Evolutionary conservation across 2,797 vertebrate species (phyloP).

Genomic region (Gymnothorax reevesii): DNA sequence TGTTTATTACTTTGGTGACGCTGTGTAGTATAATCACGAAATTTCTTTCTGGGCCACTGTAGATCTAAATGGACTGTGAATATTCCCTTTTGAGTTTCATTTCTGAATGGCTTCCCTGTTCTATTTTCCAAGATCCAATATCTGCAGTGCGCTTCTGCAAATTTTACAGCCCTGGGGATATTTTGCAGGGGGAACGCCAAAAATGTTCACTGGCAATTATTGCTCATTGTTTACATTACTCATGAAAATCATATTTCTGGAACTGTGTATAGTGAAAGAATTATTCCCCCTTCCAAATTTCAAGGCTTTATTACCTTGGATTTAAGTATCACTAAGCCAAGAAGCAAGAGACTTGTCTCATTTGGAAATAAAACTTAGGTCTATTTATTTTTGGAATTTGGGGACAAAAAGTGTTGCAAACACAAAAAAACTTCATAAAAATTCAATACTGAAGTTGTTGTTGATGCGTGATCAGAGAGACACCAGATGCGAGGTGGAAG

Average conservation of each 20-base stretch:
- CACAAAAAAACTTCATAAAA: too few relatives aligned
- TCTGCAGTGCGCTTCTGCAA: neutral
- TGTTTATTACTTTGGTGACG: conserved; percentile 3
- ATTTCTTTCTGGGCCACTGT: neutral
- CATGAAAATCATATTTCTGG: neutral
- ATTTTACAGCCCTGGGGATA: neutral
- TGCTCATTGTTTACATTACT: neutral
- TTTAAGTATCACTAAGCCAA: too few relatives aligned
- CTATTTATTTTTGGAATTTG: too few relatives aligned
- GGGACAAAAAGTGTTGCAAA: too few relatives aligned
- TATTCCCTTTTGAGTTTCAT: neutral
- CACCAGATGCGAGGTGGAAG: too few relatives aligned
- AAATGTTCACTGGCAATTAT: neutral
- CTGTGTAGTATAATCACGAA: neutral
- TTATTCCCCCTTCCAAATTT: too few relatives aligned
- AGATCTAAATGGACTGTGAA: conserved; percentile 4
- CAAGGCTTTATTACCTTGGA: too few relatives aligned
- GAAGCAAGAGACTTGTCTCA: too few relatives aligned
- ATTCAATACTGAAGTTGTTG: too few relatives aligned
- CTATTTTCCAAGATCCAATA: neutral
- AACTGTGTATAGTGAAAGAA: neutral
- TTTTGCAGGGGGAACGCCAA: neutral
- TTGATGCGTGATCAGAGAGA: too few relatives aligned
- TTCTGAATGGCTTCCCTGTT: neutral
- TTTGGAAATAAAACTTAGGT: too few relatives aligned